Evolutionary conservation across 1,140 invertebrate genomes (phyloP).

Genomic region (Hycleus phaleratus): DNA sequence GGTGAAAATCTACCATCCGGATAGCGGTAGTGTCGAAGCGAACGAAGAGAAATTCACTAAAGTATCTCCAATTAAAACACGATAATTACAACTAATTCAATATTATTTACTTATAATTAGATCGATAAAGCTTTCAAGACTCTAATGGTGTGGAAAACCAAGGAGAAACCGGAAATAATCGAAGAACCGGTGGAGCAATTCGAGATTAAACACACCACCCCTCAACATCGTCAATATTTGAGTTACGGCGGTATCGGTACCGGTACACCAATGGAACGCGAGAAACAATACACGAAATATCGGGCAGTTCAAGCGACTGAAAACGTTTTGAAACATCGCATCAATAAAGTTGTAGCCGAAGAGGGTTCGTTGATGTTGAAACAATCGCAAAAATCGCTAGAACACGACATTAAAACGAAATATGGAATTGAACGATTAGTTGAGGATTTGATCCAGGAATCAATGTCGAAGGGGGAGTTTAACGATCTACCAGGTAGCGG

Average conservation of each 20-base stretch:
- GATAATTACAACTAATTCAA: neutral
- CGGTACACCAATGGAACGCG: constrained; percentile 67
- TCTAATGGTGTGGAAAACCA: constrained; percentile 50
- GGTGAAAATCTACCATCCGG: constrained; percentile 76
- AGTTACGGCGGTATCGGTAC: constrained; percentile 68
- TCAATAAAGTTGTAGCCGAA: constrained; percentile 56
- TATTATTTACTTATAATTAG: constrained; percentile 14
- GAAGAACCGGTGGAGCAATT: constrained; percentile 42
- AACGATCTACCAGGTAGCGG: constrained; percentile 71
- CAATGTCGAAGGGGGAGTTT: constrained; percentile 83
- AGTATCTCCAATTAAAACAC: constrained; percentile 37
- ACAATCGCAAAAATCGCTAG: constrained; percentile 52
- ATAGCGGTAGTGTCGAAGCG: constrained; percentile 60
- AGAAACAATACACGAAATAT: constrained; percentile 64
- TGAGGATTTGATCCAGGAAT: constrained; percentile 84
- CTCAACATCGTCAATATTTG: constrained; percentile 82
- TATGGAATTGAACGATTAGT: constrained; percentile 81
- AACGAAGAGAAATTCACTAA: constrained; percentile 63
- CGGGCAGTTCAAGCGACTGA: constrained; percentile 64
- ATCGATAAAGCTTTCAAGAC: constrained; percentile 40
- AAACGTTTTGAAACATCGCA: constrained; percentile 66
- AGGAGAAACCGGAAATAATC: constrained; percentile 41
- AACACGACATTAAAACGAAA: constrained; percentile 70
- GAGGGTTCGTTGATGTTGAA: constrained; percentile 58
- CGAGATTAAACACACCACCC: constrained; percentile 61